phyloP scores from a whole-genome alignment of 2,888 invertebrate species.

The Nephrotoma flavescens region DNA sequence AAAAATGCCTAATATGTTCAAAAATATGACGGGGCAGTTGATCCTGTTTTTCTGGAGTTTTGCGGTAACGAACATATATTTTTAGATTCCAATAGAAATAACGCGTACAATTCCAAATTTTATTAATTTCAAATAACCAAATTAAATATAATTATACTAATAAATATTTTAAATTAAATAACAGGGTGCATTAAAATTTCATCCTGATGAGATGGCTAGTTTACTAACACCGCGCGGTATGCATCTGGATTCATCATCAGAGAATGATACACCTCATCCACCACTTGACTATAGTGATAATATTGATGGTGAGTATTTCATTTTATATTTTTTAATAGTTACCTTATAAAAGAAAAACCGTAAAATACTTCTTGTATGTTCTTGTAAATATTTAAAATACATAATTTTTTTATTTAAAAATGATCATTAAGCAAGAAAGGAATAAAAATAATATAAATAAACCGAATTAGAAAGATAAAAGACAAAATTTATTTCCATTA shows the following conservation, averaged over 20 bases:
- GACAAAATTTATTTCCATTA: background rate
- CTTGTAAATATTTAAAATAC: background rate
- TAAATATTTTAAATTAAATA: constrained; percentile 1
- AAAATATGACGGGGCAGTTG: too few species aligned
- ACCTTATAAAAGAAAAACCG: background rate
- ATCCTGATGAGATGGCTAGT: constrained; percentile 45
- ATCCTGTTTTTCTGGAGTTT: too few species aligned
- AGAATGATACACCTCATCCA: constrained; percentile 34
- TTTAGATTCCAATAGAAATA: background rate
- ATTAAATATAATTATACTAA: background rate
- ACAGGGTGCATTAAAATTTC: constrained; percentile 23
- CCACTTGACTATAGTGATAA: constrained; percentile 57
- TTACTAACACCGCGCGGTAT: constrained; percentile 46
- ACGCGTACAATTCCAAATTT: background rate
- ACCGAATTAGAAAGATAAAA: background rate
- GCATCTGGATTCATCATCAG: constrained; percentile 30
- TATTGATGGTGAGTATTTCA: constrained; percentile 52
- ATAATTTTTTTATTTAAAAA: background rate
- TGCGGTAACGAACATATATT: too few species aligned
- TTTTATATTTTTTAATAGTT: background rate
- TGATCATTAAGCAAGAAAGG: background rate
- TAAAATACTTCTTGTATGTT: constrained; percentile 1
- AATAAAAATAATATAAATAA: background rate
- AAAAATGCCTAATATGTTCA: too few species aligned
- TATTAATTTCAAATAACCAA: background rate